These are phyloP conservation scores for Tipula unca DNA, from an alignment of 2,888 invertebrate species.

Conservation along the genomic window DNA sequence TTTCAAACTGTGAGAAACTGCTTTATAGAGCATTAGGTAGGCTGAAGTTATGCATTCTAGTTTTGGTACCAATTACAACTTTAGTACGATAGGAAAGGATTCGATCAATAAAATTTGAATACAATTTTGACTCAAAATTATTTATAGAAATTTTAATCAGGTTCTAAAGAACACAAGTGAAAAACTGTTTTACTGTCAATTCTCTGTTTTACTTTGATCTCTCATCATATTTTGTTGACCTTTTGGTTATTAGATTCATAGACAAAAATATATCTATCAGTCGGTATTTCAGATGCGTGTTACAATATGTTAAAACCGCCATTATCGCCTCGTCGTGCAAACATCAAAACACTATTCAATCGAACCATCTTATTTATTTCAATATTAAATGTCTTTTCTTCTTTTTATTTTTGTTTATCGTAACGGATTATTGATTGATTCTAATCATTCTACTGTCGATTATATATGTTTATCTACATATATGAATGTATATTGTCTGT, in stretches of 20 bases:
- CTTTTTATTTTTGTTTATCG: neutral
- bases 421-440: neutral
- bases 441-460: neutral
- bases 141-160: too few species aligned
- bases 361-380: neutral
- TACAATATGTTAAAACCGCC: neutral
- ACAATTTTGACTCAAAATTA: too few species aligned
- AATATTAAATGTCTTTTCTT: neutral
- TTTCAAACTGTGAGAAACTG: too few species aligned
- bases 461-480: neutral
- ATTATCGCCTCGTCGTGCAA: neutral
- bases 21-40: too few species aligned
- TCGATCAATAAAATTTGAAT: too few species aligned
- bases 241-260: neutral
- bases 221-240: neutral
- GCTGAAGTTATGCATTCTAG: too few species aligned
- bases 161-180: too few species aligned
- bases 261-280: neutral
- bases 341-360: neutral
- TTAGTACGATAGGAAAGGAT: too few species aligned
- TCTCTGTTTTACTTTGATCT: too few species aligned
- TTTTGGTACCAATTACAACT: too few species aligned
- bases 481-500: neutral
- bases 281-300: neutral
- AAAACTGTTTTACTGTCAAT: too few species aligned